phyloP scores from a whole-genome alignment of 2,797 vertebrate species.

The Diplodus sargus region DNA sequence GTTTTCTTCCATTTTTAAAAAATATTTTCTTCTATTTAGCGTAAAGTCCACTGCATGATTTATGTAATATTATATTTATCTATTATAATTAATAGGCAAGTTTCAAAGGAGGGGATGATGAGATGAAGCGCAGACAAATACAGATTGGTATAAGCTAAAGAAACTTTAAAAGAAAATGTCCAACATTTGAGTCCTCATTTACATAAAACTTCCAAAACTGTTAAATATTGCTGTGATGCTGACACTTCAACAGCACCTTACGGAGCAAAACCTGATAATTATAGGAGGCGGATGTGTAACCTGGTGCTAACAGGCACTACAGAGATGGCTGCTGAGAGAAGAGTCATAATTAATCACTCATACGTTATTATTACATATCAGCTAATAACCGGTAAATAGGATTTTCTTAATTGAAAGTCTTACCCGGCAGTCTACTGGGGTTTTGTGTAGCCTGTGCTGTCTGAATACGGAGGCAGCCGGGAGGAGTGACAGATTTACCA shows the following conservation, averaged over 20 bases:
- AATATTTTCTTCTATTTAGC: no score
- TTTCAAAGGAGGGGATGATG: no score
- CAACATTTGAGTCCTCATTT: no score
- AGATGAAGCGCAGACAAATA: no score
- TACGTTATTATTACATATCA: conserved; percentile 33
- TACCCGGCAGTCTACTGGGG: conserved; percentile 9
- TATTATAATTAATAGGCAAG: no score
- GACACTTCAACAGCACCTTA: background rate
- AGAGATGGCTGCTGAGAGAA: conserved; percentile 15
- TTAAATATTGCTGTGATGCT: background rate
- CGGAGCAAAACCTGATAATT: conserved; percentile 19
- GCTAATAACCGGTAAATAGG: conserved; percentile 50
- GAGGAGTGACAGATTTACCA: conserved; percentile 26
- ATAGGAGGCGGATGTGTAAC: background rate
- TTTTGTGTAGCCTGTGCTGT: background rate
- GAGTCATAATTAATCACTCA: conserved; percentile 41
- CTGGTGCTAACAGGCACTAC: conserved; percentile 25
- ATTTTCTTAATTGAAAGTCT: conserved; percentile 55
- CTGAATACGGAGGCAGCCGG: conserved; percentile 14
- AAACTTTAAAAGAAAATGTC: no score
- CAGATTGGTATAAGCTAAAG: no score
- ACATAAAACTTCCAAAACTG: conserved; percentile 9
- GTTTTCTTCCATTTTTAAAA: no score
- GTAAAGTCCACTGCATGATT: background rate
- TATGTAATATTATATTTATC: no score